Base-by-base conservation (phyloP, 1,140 invertebrate species). In the Maconellicoccus hirsutus region DNA sequence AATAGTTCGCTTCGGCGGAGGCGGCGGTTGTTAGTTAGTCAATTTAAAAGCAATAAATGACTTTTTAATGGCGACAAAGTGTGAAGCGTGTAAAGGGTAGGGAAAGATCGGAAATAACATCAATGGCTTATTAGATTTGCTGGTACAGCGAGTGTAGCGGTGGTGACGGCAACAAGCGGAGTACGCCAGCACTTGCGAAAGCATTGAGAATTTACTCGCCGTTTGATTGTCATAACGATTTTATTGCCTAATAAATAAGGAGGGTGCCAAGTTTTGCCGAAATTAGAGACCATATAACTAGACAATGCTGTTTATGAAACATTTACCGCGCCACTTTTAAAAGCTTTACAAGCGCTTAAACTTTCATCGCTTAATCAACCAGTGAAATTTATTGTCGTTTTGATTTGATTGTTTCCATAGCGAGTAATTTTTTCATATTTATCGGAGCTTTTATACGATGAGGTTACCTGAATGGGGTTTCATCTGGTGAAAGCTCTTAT, bases 241-340 rank as follows among this genome's bases (percentile, higher is more conserved):
- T 52, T 52, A 52, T 52, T 52, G n/a, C 42, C 42, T 52, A 52
- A 52, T 52, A 52, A 52, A 52, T 52, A 52, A 52, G n/a, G 42
- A 52, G 42, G 42, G 42, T 52, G 42, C 42, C 42, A 52, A 52
- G 6, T n/a, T 8, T 52, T 52, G 42, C 6, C 42, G 16, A 52
- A 52, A 52, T 52, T 52, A 52, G 42, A 52, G 42, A 19, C 42
- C 42, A 52, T 52, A 52, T 52, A 52, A 52, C 42, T 19, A 8
- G n/a, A 52, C 42, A 16, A 52, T 19, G 42, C 42, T 52, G 42
- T 52, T 52, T 16, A 52, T 52, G n/a, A 52, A 52, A 19, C 42
- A 16, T 52, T 52, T 52, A 52, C 42, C n/a, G 42, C 42, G 6
- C n/a, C 42, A 52, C 42, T 52, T 52, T 52, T 52, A 52, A 52